These are phyloP conservation scores for Drosophila repleta DNA, from an alignment of 1,140 invertebrate genomes.

Conservation along the genomic window DNA sequence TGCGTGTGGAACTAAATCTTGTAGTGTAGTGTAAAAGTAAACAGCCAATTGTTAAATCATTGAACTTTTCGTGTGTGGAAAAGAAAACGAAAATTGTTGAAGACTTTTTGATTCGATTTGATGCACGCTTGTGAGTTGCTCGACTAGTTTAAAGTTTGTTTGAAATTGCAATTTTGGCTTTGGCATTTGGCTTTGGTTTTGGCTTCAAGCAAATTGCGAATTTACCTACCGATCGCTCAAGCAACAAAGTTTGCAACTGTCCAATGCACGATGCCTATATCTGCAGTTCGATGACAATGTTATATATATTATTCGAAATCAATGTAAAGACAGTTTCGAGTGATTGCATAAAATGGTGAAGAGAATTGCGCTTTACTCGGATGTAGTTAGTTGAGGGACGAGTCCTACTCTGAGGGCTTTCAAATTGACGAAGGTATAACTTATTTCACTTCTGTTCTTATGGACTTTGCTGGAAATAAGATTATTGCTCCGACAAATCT, in stretches of 20 bases:
- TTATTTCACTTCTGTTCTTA: too few species aligned
- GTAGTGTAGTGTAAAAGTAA: constrained; percentile 39
- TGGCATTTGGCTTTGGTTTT: constrained; percentile 56
- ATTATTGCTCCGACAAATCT: background rate
- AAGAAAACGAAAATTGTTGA: constrained; percentile 16
- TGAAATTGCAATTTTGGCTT: constrained; percentile 22
- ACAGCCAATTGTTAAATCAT: constrained; percentile 56
- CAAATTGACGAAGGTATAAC: too few species aligned
- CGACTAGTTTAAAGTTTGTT: constrained; percentile 41
- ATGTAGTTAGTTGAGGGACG: too few species aligned
- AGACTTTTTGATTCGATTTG: constrained; percentile 18
- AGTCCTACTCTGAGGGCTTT: too few species aligned
- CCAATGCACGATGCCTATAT: constrained; percentile 73
- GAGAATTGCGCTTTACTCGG: constrained; percentile 20
- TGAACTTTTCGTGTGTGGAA: too few species aligned
- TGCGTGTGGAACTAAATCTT: constrained; percentile 36
- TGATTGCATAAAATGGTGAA: constrained; percentile 23
- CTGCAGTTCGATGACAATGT: constrained; percentile 56
- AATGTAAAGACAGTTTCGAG: constrained; percentile 14
- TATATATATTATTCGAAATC: constrained; percentile 8
- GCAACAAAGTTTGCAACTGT: constrained; percentile 69
- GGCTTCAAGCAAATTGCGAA: constrained; percentile 56
- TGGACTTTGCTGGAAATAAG: background rate
- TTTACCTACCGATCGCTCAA: constrained; percentile 77
- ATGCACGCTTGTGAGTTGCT: constrained; percentile 22